A percentile compares a stretch with the other conserved stretches of the same genome.
Conservation (phyloP, 64 coral and sea anemone species). For the Dendronephthya gigantea region DNA sequence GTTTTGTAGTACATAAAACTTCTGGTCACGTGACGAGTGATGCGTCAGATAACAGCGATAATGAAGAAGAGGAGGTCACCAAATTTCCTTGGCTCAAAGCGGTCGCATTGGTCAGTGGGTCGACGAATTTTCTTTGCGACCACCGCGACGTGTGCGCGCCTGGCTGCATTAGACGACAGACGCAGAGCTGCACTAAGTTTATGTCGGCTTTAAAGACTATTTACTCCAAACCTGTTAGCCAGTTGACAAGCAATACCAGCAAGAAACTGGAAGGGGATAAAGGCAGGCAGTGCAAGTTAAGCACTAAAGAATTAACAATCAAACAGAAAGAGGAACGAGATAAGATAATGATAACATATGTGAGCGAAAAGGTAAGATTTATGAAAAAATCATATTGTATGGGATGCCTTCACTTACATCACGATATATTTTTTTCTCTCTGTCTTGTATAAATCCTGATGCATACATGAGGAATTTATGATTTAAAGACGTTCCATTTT, state of each 20-base stretch:
- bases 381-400: background rate
- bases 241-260: background rate
- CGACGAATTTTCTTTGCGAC: constrained; percentile 70
- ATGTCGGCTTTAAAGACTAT: constrained; percentile 54
- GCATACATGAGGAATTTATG: too few species aligned
- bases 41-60: constrained; percentile 52
- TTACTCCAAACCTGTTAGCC: constrained; percentile 41
- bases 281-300: background rate
- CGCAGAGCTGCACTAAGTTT: constrained; percentile 64
- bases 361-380: constrained; percentile 10
- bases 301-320: background rate
- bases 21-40: background rate
- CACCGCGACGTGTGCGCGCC: constrained; percentile 56
- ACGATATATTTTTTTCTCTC: background rate
- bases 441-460: background rate
- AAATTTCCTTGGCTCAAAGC: constrained; percentile 81
- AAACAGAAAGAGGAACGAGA: constrained; percentile 16
- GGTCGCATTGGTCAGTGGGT: constrained; percentile 66
- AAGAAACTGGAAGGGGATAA: background rate
- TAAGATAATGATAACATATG: constrained; percentile 2
- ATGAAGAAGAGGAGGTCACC: constrained; percentile 66
- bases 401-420: background rate
- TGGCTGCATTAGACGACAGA: constrained; percentile 76
- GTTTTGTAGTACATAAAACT: background rate
- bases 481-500: background rate